These are phyloP conservation scores for Chaenogobius annularis DNA, from an alignment of 2,113 vertebrate genomes.

Conservation along the genomic window DNA sequence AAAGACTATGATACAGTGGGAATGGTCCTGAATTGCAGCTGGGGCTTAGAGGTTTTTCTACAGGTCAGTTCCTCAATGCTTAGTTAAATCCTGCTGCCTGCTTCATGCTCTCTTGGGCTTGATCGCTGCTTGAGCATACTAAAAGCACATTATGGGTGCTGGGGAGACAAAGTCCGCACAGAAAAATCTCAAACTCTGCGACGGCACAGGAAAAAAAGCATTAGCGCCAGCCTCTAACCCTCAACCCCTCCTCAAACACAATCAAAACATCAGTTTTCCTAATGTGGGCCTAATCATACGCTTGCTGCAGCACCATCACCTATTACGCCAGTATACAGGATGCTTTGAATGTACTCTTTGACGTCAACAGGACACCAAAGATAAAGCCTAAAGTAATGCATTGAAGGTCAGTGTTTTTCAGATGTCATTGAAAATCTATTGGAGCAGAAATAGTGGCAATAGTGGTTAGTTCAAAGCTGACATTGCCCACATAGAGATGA, in stretches of 20 bases:
- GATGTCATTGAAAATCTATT: not conserved
- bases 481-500: not conserved
- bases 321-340: slow-evolving; percentile 14
- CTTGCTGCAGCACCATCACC: slow-evolving; percentile 18
- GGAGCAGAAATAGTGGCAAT: not conserved
- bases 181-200: slow-evolving; percentile 22
- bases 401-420: not conserved
- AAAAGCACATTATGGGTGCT: slow-evolving; percentile 16
- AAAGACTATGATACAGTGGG: slow-evolving; percentile 15
- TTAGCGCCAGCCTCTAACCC: not conserved
- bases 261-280: slow-evolving; percentile 25
- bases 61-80: slow-evolving; percentile 43
- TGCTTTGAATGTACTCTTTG: not conserved
- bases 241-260: slow-evolving; percentile 5
- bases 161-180: slow-evolving; percentile 7
- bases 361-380: slow-evolving; percentile 11
- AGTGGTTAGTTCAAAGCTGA: not conserved
- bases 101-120: slow-evolving; percentile 34
- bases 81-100: slow-evolving; percentile 29
- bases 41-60: slow-evolving; percentile 25
- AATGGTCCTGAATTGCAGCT: slow-evolving; percentile 34
- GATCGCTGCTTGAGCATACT: slow-evolving; percentile 31
- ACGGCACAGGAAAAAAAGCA: slow-evolving; percentile 25
- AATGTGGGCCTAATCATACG: slow-evolving; percentile 17
- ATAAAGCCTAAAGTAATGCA: not conserved